Evolutionary conservation across 2,113 vertebrate species (phyloP), one percentile per base, ranked within the genome.

Genomic region (Scytalopus superciliaris): DNA sequence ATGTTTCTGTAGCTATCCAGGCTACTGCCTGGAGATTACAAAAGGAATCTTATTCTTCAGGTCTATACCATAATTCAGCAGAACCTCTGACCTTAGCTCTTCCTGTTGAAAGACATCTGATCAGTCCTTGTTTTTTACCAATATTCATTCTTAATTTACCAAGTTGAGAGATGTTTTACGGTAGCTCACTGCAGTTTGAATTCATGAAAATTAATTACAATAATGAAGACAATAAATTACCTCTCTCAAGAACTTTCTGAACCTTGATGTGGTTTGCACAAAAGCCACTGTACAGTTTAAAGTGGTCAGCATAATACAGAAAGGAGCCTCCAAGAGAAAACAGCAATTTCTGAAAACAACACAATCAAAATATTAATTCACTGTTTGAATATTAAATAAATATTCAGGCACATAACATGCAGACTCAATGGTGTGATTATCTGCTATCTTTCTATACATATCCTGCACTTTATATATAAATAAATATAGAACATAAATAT

Each of bases 231-330:
- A 92, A 55, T 16, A 45, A 39, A 87, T 97, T 98, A 99, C 99
- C 99, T 99, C 98, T 98, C 96, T 99, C 99, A 25, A 99, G 98
- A 96, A 99, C 99, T 97, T 99, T 99, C 97, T 99, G 99, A 82
- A 99, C 99, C 97, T 99, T 99, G 96, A 99, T 99, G 96, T 99
- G 99, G 95, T 99, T 99, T 53, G 99, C 99, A 53, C 99, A 99
- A 97, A 99, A 99, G 70, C 99, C 99, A 31, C 99, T 99, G 98
- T 99, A 99, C 55, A 99, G 98, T 96, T 99, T 99, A 96, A 99
- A 99, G 97, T 99, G 99, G 97, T 99, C 99, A 5, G 99, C 99
- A 2, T 99, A 99, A 97, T 99, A 99, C 42, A 99, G 99, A 93
- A 99, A 99, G 4, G 99, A 99, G 33, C 99, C 99, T 86, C 99